Base-by-base conservation (phyloP, 1,140 invertebrate genomes). In the Linepithema humile region DNA sequence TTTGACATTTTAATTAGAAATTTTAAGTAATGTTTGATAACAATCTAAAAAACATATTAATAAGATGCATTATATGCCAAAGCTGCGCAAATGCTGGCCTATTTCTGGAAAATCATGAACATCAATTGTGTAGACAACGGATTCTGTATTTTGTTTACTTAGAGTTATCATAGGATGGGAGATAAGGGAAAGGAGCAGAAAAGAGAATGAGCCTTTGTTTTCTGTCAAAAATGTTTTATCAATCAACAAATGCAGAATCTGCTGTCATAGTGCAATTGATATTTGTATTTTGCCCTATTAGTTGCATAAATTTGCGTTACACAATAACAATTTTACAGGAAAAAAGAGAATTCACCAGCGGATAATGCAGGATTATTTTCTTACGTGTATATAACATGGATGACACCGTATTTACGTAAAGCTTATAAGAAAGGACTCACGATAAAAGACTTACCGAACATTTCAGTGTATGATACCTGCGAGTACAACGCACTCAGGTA, bases 341-440 rank as follows among this genome's bases (percentile, higher is more conserved):
- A 82, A 0, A 85, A 85, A 57, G 84, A 85, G 43, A 60, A 29
- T 59, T 87, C 83, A 75, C 82, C 90, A n/a, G 80, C 77, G 4
- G 89, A 91, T 64, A 86, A 29, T n/a, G 86, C 83, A 26, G 90
- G 88, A n/a, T 82, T 91, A 70, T 91, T 89, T 86, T 91, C 90
- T 20, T 95, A 95, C 65, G 92, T 95, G 7, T 95, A 95, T 20
- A 95, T 95, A 83, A 95, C 95, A 15, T 96, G 96, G 96, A 91
- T 96, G 85, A 95, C 95, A 1, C 91, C 91, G 7, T 94, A 95
- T 43, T 95, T 96, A 92, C 95, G 93, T 92, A 94, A 94, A 53
- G 94, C 96, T 1, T 96, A 96, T 86, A 93, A 93, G 82, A 91
- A 94, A 88, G 93, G 95, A 77, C 89, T 95, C 7, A 88, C 84